Evolutionary conservation across 1,140 invertebrate species (phyloP).

Genomic region (Calycopis cecrops): DNA sequence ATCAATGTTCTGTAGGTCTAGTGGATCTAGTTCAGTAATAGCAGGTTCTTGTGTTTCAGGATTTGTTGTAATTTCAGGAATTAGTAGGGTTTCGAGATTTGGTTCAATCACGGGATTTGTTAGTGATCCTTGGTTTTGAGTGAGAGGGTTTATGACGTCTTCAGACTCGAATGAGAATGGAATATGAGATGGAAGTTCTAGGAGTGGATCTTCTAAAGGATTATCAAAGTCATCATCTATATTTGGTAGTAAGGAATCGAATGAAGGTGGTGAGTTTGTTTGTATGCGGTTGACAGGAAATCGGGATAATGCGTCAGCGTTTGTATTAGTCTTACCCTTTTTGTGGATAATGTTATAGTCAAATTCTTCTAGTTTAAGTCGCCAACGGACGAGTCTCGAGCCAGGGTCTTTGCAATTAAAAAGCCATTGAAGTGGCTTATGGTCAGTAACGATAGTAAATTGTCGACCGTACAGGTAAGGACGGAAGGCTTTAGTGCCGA

Average conservation of each 20-base stretch:
- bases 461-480: slow-evolving; percentile 64
- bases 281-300: slow-evolving; percentile 15
- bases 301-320: slow-evolving; percentile 18
- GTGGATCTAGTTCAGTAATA: no score
- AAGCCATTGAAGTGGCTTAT: slow-evolving; percentile 70
- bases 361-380: slow-evolving; percentile 19
- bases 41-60: no score
- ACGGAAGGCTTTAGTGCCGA: slow-evolving; percentile 30
- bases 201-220: background rate
- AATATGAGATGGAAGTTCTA: background rate
- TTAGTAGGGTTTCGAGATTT: background rate
- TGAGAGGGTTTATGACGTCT: background rate
- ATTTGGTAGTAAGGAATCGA: background rate
- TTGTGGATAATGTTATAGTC: no score
- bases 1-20: no score
- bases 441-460: slow-evolving; percentile 73
- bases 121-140: background rate
- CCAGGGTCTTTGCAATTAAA: slow-evolving; percentile 56
- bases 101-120: background rate
- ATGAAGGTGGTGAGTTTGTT: background rate
- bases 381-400: slow-evolving; percentile 21
- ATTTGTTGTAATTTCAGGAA: no score
- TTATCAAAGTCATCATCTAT: background rate
- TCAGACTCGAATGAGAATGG: background rate
- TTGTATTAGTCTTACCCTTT: no score